Evolutionary conservation across 2,113 vertebrate species (phyloP).

Genomic region (Callaeas wilsoni): DNA sequence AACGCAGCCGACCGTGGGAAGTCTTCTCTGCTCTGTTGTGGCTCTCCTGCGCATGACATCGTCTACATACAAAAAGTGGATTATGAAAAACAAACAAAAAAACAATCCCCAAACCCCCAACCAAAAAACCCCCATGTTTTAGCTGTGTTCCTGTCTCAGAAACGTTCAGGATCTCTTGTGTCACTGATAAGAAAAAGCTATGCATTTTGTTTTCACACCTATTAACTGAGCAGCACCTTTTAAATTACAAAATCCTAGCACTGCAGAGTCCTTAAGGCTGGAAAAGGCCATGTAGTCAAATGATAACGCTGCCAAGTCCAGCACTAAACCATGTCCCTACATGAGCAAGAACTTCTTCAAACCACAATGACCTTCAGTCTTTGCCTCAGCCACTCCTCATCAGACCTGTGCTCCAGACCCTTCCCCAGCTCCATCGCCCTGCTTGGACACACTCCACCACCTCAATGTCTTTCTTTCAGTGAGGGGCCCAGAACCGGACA

Average conservation of each 20-base stretch:
- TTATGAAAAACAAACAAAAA: neutral
- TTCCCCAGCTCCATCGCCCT: too few species aligned
- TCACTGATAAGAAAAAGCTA: neutral
- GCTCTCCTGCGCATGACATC: rapidly evolving
- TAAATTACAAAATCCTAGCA: neutral
- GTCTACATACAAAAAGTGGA: rapidly evolving
- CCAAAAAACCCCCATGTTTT: neutral
- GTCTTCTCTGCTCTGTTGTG: neutral
- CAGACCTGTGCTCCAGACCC: neutral
- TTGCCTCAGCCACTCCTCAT: rapidly evolving
- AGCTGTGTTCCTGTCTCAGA: neutral
- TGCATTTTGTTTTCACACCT: neutral
- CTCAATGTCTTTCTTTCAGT: neutral
- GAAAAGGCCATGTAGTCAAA: neutral
- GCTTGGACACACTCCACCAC: rapidly evolving
- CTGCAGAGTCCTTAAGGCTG: neutral
- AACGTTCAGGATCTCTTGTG: neutral
- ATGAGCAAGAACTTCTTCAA: neutral
- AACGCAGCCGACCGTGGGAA: rapidly evolving
- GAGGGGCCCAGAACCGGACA: neutral
- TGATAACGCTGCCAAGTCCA: neutral
- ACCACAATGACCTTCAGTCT: neutral
- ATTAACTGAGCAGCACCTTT: neutral
- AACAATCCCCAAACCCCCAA: rapidly evolving
- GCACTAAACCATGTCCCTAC: neutral